These are phyloP conservation scores for Halcyon leucocephala DNA, from an alignment of 2,797 vertebrate species.

Conservation along the genomic window DNA sequence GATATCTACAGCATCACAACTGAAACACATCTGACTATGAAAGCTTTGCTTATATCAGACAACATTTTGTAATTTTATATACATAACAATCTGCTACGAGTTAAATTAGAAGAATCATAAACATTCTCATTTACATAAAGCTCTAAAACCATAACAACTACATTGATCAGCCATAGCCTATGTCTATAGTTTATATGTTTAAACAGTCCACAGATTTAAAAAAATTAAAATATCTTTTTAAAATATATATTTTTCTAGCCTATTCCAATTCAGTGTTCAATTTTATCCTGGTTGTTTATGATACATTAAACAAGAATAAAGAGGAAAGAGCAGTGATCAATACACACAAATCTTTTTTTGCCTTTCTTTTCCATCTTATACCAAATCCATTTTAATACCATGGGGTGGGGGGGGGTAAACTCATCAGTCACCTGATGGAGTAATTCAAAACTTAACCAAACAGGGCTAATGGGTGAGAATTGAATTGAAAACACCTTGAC, in stretches of 20 bases:
- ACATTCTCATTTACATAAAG: background rate
- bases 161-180: background rate
- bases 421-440: constrained; percentile 82
- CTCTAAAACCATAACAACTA: background rate
- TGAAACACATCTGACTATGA: background rate
- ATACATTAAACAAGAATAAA: constrained; percentile 3
- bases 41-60: background rate
- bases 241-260: background rate
- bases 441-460: constrained; percentile 85
- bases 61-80: background rate
- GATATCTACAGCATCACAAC: background rate
- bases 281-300: background rate
- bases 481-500: constrained; percentile 98
- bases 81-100: background rate
- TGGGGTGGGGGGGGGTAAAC: constrained; percentile 53
- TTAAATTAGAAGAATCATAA: background rate
- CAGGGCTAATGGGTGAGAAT: constrained; percentile 95
- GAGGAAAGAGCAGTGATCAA: constrained; percentile 45
- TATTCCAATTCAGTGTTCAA: background rate
- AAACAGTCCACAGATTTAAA: background rate
- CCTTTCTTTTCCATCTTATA: constrained; percentile 42
- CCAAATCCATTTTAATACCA: constrained; percentile 74
- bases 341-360: constrained; percentile 33
- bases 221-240: background rate
- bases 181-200: background rate